A percentile compares a stretch with the other conserved stretches of the same genome.
These are phyloP conservation scores for Nylanderia fulva DNA, from an alignment of 1,140 invertebrate genomes.

Conservation along the genomic window DNA sequence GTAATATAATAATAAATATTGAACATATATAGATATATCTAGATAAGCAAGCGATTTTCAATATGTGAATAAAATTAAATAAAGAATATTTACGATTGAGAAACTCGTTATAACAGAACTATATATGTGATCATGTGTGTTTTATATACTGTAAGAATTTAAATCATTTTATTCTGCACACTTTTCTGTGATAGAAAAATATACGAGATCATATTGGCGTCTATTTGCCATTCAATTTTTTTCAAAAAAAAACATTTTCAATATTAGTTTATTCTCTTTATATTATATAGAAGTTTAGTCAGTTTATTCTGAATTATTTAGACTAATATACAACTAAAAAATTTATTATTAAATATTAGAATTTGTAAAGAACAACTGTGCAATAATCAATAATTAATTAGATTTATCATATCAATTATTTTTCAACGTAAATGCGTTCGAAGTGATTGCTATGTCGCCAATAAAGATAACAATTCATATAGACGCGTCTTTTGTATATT, in stretches of 20 bases:
- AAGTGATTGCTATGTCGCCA: not conserved
- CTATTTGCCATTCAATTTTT: not conserved
- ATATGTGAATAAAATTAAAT: not conserved
- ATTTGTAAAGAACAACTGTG: not conserved
- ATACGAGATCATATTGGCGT: not conserved
- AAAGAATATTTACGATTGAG: slow-evolving; percentile 13
- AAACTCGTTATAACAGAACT: slow-evolving; percentile 1
- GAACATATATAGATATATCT: not conserved
- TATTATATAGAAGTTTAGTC: no score
- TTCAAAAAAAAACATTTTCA: not conserved
- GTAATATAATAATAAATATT: no score
- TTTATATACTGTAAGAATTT: not conserved
- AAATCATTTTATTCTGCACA: not conserved
- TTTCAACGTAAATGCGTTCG: not conserved
- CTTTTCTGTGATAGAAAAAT: not conserved
- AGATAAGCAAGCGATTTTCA: not conserved
- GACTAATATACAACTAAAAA: not conserved
- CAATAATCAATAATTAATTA: not conserved
- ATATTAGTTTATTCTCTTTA: no score
- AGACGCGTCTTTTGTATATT: not conserved
- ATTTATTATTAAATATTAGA: slow-evolving; percentile 2
- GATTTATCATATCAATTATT: not conserved
- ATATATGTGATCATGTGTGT: not conserved
- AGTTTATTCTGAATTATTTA: no score
- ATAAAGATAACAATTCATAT: not conserved